These are phyloP conservation scores for Cotesia chilonis DNA, from an alignment of 1,140 invertebrate species.

Conservation along the genomic window DNA sequence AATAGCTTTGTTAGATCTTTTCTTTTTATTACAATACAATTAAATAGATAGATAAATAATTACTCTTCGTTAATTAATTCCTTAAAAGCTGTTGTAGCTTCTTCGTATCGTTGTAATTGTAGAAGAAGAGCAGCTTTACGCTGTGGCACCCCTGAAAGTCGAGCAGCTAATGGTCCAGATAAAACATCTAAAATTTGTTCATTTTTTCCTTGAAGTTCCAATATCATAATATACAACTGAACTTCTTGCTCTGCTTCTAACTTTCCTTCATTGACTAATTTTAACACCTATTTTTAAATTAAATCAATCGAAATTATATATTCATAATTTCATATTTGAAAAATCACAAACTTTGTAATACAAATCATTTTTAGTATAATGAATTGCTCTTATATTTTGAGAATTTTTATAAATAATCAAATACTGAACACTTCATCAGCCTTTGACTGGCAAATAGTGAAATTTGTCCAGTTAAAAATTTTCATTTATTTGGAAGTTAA, in stretches of 20 bases:
- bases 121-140: slow-evolving; percentile 79
- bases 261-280: slow-evolving; percentile 88
- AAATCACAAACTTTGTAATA: too few relatives aligned
- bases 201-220: slow-evolving; percentile 85
- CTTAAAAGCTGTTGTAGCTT: slow-evolving; percentile 76
- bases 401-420: too few relatives aligned
- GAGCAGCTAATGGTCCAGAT: slow-evolving; percentile 75
- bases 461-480: too few relatives aligned
- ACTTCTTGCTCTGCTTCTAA: slow-evolving; percentile 94
- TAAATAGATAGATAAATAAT: slow-evolving; percentile 47
- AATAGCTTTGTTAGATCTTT: slow-evolving; percentile 12
- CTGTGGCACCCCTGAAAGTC: slow-evolving; percentile 69
- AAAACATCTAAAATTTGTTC: slow-evolving; percentile 83
- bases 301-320: neutral
- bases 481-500: too few relatives aligned
- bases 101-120: slow-evolving; percentile 76
- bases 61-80: slow-evolving; percentile 75
- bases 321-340: too few relatives aligned
- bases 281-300: slow-evolving; percentile 74
- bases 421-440: too few relatives aligned
- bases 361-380: too few relatives aligned
- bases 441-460: too few relatives aligned
- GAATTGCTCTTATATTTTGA: too few relatives aligned
- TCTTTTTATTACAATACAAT: slow-evolving; percentile 17
- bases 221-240: slow-evolving; percentile 88